Evolutionary conservation across 2,797 vertebrate species (phyloP).

Genomic region (Premnoplex brunnescens): DNA sequence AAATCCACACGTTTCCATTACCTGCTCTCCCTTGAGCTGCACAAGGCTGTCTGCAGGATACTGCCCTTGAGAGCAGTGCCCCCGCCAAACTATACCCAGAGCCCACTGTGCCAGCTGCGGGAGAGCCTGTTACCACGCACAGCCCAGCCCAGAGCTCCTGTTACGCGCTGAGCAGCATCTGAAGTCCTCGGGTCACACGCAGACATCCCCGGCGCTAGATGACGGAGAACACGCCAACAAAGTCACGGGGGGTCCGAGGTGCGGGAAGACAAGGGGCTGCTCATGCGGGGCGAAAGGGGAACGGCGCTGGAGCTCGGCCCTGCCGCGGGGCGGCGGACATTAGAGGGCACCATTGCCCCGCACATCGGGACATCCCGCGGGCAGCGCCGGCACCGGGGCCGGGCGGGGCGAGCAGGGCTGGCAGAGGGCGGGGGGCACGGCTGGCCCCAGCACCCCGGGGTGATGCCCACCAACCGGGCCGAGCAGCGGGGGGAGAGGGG

Average conservation of each 20-base stretch:
- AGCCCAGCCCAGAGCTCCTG: not conserved
- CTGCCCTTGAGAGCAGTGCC: accelerated
- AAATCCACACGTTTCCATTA: accelerated
- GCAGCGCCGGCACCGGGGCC: not conserved
- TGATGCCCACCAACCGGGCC: not conserved
- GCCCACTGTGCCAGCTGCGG: accelerated
- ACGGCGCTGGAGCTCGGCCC: not conserved
- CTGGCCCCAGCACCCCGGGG: not conserved
- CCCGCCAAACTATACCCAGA: not conserved
- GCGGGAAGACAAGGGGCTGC: not conserved
- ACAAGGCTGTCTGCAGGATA: not conserved
- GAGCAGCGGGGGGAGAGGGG: not conserved
- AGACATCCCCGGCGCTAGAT: not conserved
- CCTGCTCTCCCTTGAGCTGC: not conserved
- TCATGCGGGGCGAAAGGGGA: accelerated
- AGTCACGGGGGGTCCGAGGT: accelerated
- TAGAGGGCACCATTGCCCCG: slow-evolving; percentile 62
- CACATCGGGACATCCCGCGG: not conserved
- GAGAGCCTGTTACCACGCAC: accelerated
- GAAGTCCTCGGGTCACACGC: accelerated
- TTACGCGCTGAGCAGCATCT: accelerated
- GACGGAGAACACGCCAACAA: accelerated
- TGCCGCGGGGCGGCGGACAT: not conserved
- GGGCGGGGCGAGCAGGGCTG: not conserved
- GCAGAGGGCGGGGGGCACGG: not conserved